Conservation (phyloP, 2,113 vertebrate species). For the Cheilinus undulatus region DNA sequence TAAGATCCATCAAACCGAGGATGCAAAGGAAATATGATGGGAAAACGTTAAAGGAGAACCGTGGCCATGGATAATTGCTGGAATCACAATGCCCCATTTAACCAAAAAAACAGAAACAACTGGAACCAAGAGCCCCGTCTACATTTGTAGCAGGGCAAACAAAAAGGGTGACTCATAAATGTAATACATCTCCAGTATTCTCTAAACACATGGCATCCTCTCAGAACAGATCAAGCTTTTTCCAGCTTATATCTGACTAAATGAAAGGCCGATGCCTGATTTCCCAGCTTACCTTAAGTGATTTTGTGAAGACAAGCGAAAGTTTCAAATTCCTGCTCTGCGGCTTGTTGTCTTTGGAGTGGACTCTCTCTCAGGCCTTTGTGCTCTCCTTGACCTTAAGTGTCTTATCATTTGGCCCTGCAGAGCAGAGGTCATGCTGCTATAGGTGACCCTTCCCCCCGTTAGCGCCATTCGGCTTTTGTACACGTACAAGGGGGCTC, state of each 20-base stretch:
- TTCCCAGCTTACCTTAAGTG: constrained; percentile 48
- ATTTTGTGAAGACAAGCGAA: constrained; percentile 54
- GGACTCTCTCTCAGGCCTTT: constrained; percentile 69
- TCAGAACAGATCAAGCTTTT: constrained; percentile 26
- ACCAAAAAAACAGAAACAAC: constrained; percentile 30
- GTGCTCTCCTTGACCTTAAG: constrained; percentile 77
- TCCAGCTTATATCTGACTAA: constrained; percentile 32
- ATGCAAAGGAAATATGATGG: constrained; percentile 31
- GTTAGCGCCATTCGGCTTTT: constrained; percentile 51
- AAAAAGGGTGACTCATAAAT: constrained; percentile 17
- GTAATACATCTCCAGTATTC: constrained; percentile 13
- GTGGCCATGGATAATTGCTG: constrained; percentile 87
- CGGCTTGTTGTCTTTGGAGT: constrained; percentile 70
- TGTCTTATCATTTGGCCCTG: constrained; percentile 76
- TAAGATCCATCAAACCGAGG: constrained; percentile 33
- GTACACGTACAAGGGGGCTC: constrained; percentile 58
- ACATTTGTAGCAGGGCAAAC: constrained; percentile 45
- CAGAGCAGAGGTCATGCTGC: constrained; percentile 75
- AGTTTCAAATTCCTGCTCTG: constrained; percentile 71
- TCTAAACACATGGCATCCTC: constrained; percentile 17
- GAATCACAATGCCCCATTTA: constrained; percentile 84
- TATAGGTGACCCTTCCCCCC: constrained; percentile 72
- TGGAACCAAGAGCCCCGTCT: constrained; percentile 21
- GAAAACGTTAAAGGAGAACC: constrained; percentile 82
- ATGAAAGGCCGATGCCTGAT: constrained; percentile 31